These are phyloP conservation scores for Nerophis ophidion DNA, from an alignment of 2,113 vertebrate genomes.

Conservation along the genomic window DNA sequence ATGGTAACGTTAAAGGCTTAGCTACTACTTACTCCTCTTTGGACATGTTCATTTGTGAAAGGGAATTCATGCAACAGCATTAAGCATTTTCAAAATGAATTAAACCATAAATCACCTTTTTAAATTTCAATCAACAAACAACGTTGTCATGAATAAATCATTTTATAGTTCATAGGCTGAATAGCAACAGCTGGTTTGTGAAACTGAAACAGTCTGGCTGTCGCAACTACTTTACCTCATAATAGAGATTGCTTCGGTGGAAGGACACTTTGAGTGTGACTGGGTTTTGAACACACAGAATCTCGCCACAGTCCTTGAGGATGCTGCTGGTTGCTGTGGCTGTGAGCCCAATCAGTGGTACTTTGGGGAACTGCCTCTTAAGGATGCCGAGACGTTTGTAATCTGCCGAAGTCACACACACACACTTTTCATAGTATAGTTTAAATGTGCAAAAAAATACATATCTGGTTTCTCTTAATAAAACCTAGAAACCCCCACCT, in stretches of 20 bases:
- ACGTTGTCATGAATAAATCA: too few relatives aligned
- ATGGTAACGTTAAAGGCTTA: too few relatives aligned
- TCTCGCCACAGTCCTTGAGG: constrained; percentile 87
- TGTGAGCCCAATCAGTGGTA: constrained; percentile 85
- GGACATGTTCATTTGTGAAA: too few relatives aligned
- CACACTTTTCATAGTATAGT: background rate
- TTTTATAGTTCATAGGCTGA: too few relatives aligned
- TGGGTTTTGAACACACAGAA: constrained; percentile 80
- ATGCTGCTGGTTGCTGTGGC: constrained; percentile 89
- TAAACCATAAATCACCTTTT: too few relatives aligned
- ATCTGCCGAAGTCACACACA: constrained; percentile 64
- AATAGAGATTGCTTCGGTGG: constrained; percentile 90
- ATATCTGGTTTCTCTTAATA: background rate
- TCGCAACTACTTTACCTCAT: constrained; percentile 74
- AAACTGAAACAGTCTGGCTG: background rate
- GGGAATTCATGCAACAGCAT: too few relatives aligned
- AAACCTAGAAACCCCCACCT: constrained; percentile 61
- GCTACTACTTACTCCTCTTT: too few relatives aligned
- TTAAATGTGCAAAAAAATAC: background rate
- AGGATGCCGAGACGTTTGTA: constrained; percentile 94
- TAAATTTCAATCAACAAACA: background rate
- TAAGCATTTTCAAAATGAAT: too few relatives aligned
- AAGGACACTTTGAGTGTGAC: constrained; percentile 89
- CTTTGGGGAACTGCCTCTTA: constrained; percentile 89
- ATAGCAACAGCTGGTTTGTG: background rate